Base-by-base conservation (phyloP, 2,113 vertebrate species). In the Arenaria interpres region DNA sequence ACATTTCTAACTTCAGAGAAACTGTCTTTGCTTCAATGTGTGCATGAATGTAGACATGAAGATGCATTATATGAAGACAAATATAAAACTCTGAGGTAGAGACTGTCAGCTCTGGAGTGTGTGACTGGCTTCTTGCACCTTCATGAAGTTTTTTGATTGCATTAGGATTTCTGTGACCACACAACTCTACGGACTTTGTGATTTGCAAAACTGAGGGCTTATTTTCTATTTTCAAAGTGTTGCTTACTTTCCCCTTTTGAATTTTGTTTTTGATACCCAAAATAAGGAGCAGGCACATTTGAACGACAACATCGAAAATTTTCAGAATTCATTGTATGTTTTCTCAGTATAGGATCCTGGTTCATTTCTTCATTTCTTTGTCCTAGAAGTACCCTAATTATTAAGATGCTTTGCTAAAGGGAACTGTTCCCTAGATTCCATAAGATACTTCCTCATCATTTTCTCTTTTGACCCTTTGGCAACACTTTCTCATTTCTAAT, bases 401-500 rank as follows among this genome's bases (percentile, higher is more conserved):
- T 27, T 62, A 43, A 59, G 27, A 6, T 81, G 19, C 25, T 90
- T 71, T 39, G 6, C 21, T 51, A 16, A 54, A 81, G 45, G 8
- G 24, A 90, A 57, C 4, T 84, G 92, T 95, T 35, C 18, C 79
- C 9, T 82, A 33, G 17, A n/a, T 80, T 93, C 32, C n/a, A 13
- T 91, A 46, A 85, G 10, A 63, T 30, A 12, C 15, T 86, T 71
- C 23, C 15, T 69, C 30, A 48, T 62, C 0, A 33, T 85, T 87
- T 64, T 64, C 21, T 87, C 22, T 69, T 92, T 85, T 73, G 56
- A 62, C 9, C 43, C 9, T 54, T 87, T 85, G 54, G n/a, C 30
- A 94, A 46, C 24, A 72, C 28, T 90, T 95, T 82, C 67, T 79
- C 33, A 5, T 89, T 97, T 32, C 23, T 95, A 57, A 18, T 95